These are phyloP conservation scores for Darevskia nairensis DNA, from an alignment of 2,797 vertebrate species.

Conservation along the genomic window DNA sequence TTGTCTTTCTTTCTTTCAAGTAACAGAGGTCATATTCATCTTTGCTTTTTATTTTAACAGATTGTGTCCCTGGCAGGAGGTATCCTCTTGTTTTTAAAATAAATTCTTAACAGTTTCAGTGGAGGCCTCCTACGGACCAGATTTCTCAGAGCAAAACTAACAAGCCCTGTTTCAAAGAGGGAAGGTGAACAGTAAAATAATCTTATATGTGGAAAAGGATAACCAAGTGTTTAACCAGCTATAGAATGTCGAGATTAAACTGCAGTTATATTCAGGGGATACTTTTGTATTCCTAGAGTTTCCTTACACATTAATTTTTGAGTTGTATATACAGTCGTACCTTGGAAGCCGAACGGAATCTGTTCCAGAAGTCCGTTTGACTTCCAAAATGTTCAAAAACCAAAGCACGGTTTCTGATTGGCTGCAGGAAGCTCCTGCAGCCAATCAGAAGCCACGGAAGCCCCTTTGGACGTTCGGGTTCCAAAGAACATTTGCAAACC, in stretches of 20 bases:
- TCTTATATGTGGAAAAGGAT: conserved; percentile 20
- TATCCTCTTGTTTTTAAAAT: conserved; percentile 61
- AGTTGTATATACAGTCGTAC: too few relatives aligned
- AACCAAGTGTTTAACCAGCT: conserved; percentile 19
- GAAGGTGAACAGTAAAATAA: conserved; percentile 12
- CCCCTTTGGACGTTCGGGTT: too few relatives aligned
- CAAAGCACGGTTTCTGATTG: too few relatives aligned
- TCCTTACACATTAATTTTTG: too few relatives aligned
- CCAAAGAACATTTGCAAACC: too few relatives aligned
- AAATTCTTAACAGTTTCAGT: conserved; percentile 56
- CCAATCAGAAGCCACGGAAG: too few relatives aligned
- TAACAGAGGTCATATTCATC: conserved; percentile 30
- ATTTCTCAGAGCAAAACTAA: conserved; percentile 53
- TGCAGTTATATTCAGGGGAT: too few relatives aligned
- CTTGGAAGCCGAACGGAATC: too few relatives aligned
- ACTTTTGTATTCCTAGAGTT: too few relatives aligned
- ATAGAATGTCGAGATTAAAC: conserved; percentile 36
- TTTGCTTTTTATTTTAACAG: conserved; percentile 56
- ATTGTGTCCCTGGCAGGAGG: conserved; percentile 40
- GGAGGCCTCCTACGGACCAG: conserved; percentile 59
- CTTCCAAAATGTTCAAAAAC: too few relatives aligned
- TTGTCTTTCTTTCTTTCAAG: neutral
- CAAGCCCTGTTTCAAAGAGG: conserved; percentile 2
- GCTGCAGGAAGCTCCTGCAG: too few relatives aligned
- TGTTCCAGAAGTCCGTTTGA: too few relatives aligned